These are phyloP conservation scores for Trinectes maculatus DNA, from an alignment of 2,113 vertebrate species.

Conservation along the genomic window DNA sequence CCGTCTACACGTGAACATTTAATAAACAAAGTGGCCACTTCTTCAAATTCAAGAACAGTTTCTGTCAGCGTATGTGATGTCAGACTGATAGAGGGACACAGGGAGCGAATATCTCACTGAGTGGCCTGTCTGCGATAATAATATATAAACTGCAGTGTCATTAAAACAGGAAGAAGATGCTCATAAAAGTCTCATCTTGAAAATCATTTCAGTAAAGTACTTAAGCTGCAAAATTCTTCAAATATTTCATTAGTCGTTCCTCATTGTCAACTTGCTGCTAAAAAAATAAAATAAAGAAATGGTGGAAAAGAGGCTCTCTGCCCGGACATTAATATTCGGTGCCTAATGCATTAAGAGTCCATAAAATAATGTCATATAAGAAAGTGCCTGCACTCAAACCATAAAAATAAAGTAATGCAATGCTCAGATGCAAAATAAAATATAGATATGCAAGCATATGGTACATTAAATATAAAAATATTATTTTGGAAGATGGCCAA, in stretches of 20 bases:
- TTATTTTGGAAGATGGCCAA: constrained; percentile 54
- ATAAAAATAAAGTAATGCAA: constrained; percentile 45
- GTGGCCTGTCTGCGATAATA: constrained; percentile 33
- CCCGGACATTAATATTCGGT: constrained; percentile 48
- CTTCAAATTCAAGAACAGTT: too few species aligned
- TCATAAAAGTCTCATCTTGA: constrained; percentile 43
- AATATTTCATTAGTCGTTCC: constrained; percentile 33
- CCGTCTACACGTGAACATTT: too few species aligned
- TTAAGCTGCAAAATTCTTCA: constrained; percentile 29
- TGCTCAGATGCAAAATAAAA: constrained; percentile 49
- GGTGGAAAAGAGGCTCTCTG: constrained; percentile 2
- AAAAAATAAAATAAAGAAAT: too few species aligned
- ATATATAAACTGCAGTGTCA: constrained; percentile 61
- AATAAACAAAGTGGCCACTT: too few species aligned
- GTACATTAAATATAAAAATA: constrained; percentile 22
- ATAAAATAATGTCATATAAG: constrained; percentile 57
- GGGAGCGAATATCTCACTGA: too few species aligned
- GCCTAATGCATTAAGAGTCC: constrained; percentile 57
- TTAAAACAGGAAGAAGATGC: constrained; percentile 23
- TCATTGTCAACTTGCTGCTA: constrained; percentile 2
- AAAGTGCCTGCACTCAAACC: constrained; percentile 55
- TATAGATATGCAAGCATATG: constrained; percentile 42
- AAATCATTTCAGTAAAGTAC: constrained; percentile 45
- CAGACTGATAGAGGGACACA: too few species aligned
- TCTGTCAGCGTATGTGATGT: too few species aligned